Evolutionary conservation across 2,797 vertebrate genomes (phyloP), one percentile per base, ranked within the genome.

Genomic region (Hemibagrus guttatus): DNA sequence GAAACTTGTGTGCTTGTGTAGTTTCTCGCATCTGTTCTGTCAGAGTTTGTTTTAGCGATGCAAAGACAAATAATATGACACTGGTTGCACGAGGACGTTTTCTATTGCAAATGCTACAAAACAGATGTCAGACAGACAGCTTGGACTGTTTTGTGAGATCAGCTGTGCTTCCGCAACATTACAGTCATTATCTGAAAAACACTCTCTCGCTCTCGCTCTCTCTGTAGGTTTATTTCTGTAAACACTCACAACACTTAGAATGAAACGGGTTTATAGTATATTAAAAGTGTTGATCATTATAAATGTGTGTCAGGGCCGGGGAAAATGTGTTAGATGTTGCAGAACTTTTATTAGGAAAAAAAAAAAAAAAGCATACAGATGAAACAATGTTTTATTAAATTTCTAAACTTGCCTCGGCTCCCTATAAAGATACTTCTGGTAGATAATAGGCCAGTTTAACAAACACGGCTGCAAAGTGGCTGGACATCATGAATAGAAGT

Each of bases 21-120:
- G 64, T 80, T 63, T 80, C 54, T 84, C 12, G 23, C 49, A 72
- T 82, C 63, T 84, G 69, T 84, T n/a, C 63, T 69, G 82, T 81
- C 42, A 72, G 83, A 79, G n/a, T 86, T 88, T 83, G 64, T 83
- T 82, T 82, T 78, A 76, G 80, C 35, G 42, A 86, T 66, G 58
- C 39, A 59, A 85, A 83, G 81, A 56, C 39, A 52, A 85, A 76
- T 56, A 88, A 85, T 75, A 84, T 81, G 63, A 80, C 64, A 78
- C 76, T 72, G 68, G 81, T 80, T 79, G 80, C 58, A 31, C 54
- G 26, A 17, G 6, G 46, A 72, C 54, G 39, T 46, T n/a, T n/a
- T 59, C 63, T 54, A 61, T 39, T 87, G 39, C 78, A 83, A 76
- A n/a, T 59, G 68, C 52, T 83, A 80, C 83, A 59, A 87, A 87